Conservation (phyloP, 2,113 vertebrate species). For the Agelaius phoeniceus region DNA sequence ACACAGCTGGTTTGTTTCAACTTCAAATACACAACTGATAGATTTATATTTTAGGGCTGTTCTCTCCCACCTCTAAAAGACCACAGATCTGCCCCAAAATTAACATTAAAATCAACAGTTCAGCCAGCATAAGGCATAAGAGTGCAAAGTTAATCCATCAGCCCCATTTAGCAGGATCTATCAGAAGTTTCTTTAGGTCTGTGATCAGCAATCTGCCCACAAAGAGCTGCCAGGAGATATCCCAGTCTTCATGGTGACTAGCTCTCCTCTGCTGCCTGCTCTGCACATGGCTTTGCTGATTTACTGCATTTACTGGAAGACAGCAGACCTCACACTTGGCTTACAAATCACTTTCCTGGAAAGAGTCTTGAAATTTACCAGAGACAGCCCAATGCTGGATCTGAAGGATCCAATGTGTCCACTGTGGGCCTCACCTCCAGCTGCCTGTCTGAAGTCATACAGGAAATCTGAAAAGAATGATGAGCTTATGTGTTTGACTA, state of each 20-base stretch:
- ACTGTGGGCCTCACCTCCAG: neutral
- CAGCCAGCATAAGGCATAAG: neutral
- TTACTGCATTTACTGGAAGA: rapidly evolving
- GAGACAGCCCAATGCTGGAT: neutral
- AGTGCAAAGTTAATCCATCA: neutral
- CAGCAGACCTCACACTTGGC: neutral
- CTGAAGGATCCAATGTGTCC: neutral
- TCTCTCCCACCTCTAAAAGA: neutral
- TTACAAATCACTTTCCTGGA: neutral
- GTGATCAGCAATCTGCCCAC: neutral
- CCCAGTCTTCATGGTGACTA: neutral
- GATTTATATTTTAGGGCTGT: neutral
- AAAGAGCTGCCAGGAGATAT: neutral
- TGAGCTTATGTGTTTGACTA: neutral
- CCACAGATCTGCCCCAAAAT: neutral
- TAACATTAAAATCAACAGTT: neutral
- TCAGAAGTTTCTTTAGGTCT: neutral
- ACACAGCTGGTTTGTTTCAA: neutral
- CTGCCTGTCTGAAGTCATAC: neutral
- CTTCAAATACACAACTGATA: neutral
- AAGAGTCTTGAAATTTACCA: neutral
- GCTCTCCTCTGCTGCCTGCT: neutral
- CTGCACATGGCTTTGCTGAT: neutral
- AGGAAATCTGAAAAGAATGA: neutral
- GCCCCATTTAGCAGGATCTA: neutral